Evolutionary conservation across 2,797 vertebrate genomes (phyloP).

Genomic region (Craterocephalus amniculus): DNA sequence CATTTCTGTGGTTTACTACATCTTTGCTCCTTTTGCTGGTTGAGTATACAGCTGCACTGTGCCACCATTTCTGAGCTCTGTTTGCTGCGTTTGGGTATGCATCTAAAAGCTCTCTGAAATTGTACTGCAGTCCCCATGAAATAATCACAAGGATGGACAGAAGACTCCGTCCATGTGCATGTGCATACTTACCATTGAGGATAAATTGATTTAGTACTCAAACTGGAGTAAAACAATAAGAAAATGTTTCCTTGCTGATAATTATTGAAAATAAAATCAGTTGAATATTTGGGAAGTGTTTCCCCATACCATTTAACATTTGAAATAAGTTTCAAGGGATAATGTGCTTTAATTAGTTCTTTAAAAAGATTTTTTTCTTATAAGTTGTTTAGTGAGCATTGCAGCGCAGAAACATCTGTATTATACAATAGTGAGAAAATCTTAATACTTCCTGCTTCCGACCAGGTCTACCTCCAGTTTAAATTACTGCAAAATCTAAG

Average conservation of each 20-base stretch:
- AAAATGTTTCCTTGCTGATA: background rate
- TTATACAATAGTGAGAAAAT: slow-evolving; percentile 17
- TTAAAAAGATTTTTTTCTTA: slow-evolving; percentile 3
- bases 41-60: background rate
- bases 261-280: background rate
- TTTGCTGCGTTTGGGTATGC: background rate
- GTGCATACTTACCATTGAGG: too few species aligned
- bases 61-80: background rate
- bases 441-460: slow-evolving; percentile 26
- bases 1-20: too few species aligned
- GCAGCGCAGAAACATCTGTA: slow-evolving; percentile 31
- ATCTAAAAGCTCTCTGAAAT: background rate
- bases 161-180: too few species aligned
- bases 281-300: background rate
- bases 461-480: too few species aligned
- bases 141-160: too few species aligned
- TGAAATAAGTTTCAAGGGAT: background rate
- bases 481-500: too few species aligned
- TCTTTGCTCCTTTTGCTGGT: background rate
- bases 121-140: background rate
- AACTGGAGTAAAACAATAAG: too few species aligned
- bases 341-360: background rate
- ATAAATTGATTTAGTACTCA: too few species aligned
- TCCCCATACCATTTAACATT: too few species aligned
- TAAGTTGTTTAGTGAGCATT: slow-evolving; percentile 15